Evolutionary conservation across 1,140 invertebrate genomes (phyloP).

Genomic region (Drosophila simulans): DNA sequence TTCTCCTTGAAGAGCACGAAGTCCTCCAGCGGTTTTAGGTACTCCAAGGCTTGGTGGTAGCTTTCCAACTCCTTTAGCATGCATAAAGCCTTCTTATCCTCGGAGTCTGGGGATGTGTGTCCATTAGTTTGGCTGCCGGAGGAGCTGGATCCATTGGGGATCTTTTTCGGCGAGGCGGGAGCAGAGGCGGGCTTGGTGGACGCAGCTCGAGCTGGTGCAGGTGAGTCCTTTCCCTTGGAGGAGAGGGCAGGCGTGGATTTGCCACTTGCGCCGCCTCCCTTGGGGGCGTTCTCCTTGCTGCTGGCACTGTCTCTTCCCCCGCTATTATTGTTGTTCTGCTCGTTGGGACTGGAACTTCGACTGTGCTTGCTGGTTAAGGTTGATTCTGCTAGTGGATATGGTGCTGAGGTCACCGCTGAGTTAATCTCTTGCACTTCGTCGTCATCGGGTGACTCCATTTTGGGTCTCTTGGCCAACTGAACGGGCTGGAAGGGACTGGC

Average conservation of each 20-base stretch:
- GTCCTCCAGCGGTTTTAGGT: constrained; percentile 77
- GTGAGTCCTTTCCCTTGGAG: constrained; percentile 45
- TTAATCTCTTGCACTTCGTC: constrained; percentile 70
- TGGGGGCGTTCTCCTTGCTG: constrained; percentile 70
- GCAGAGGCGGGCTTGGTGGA: constrained; percentile 21
- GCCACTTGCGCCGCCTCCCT: constrained; percentile 54
- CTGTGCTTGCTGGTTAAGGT: constrained; percentile 15
- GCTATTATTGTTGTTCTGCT: constrained; percentile 69
- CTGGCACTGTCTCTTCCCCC: constrained; percentile 69
- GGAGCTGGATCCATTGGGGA: constrained; percentile 4
- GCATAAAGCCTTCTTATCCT: constrained; percentile 16
- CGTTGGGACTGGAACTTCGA: constrained; percentile 54
- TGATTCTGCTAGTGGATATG: constrained; percentile 37
- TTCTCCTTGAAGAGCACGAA: constrained; percentile 82
- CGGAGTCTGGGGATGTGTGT: constrained; percentile 52
- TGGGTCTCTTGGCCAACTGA: constrained; percentile 63
- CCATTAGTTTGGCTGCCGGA: constrained; percentile 60
- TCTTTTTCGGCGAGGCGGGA: constrained; percentile 61
- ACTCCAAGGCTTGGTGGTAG: constrained; percentile 73
- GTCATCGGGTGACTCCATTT: constrained; percentile 60
- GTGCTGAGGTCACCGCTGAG: constrained; percentile 37
- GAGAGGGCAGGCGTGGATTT: constrained; percentile 64
- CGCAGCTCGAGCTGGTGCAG: constrained; percentile 25
- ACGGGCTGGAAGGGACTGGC: constrained; percentile 68
- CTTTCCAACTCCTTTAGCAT: constrained; percentile 63